Evolutionary conservation across 2,888 invertebrate genomes (phyloP), one percentile per base, ranked within the genome.

Genomic region (Torymus auratus): DNA sequence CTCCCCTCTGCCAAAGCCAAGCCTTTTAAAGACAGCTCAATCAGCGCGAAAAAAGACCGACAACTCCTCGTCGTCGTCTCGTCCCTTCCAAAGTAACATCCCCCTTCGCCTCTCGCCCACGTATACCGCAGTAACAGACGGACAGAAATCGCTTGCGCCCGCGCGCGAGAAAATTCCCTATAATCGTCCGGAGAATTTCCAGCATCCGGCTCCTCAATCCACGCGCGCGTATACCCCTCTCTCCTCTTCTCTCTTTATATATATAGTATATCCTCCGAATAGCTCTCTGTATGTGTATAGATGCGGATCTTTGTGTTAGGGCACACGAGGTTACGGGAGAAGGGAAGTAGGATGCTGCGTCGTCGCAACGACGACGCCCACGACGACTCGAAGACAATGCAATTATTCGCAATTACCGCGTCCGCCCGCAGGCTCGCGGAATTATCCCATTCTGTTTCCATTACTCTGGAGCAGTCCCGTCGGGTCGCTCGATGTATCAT

Each of bases 341-440:
- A 58, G 58, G 64, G 14, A 56, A 41, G 17, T 64, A 3, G 60
- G 52, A 60, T 50, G n/a, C 17, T 41, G 50, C 14, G 28, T 20
- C 5, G 82, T 79, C 80, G 82, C 82, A 85, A 84, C 84, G 83
- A 85, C 83, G 83, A 84, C 86, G 86, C 55, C 15, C 17, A 62
- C 17, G 67, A 72, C 68, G 72, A 76, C 89, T 90, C 88, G 87
- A 90, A 90, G 90, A 89, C 90, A 90, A 91, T 90, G 88, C 89
- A 91, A 91, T 91, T 91, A 91, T 91, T 90, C 89, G 89, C 89
- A 90, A 91, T 91, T 91, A 90, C 89, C 86, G 86, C 88, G 88
- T 88, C 87, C 88, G 87, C 88, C 86, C 88, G 87, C 88, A 85
- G 87, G 58, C 72, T 86, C 86, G 84, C 86, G 85, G 88, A 89